Percentiles rank a stretch among this genome's conserved stretches.
These are phyloP conservation scores for Tetragnatha versicolor DNA, from an alignment of 1,140 invertebrate genomes.

Conservation along the genomic window DNA sequence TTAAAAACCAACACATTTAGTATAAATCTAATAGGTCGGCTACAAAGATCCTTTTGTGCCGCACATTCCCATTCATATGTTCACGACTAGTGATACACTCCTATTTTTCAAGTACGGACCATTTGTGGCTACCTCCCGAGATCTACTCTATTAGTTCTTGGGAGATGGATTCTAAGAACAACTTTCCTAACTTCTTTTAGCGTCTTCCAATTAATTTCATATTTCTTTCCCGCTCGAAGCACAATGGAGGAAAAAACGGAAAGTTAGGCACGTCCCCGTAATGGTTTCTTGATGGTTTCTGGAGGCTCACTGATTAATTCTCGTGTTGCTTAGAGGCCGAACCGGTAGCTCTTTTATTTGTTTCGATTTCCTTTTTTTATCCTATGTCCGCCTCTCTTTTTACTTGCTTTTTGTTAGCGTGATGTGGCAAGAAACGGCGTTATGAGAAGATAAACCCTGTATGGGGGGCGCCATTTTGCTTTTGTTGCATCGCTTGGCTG, in stretches of 20 bases:
- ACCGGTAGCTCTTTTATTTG: constrained; percentile 28
- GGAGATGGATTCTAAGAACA: neutral
- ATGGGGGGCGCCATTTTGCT: neutral
- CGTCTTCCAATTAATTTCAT: constrained; percentile 39
- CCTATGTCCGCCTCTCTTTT: neutral
- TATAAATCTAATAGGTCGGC: too few species aligned
- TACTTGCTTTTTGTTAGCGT: constrained; percentile 19
- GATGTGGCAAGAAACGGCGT: constrained; percentile 24
- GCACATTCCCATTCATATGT: too few species aligned
- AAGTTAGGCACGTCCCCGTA: constrained; percentile 10
- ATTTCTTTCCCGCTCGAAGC: constrained; percentile 27
- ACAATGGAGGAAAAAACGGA: constrained; percentile 4
- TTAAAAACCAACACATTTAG: too few species aligned
- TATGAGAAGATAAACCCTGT: constrained; percentile 18
- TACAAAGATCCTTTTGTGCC: too few species aligned
- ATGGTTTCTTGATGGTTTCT: constrained; percentile 39
- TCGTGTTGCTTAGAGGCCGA: neutral
- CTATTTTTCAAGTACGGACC: too few species aligned
- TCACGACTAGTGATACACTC: too few species aligned
- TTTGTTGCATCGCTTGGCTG: neutral
- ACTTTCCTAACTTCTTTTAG: constrained; percentile 30
- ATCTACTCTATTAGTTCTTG: constrained; percentile 21
- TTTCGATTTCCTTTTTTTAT: neutral
- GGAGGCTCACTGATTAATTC: constrained; percentile 19
- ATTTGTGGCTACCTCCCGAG: neutral